A percentile compares a stretch with the other conserved stretches of the same genome.
Conservation (phyloP, 2,113 vertebrate species). For the Eudyptes chrysolophus region DNA sequence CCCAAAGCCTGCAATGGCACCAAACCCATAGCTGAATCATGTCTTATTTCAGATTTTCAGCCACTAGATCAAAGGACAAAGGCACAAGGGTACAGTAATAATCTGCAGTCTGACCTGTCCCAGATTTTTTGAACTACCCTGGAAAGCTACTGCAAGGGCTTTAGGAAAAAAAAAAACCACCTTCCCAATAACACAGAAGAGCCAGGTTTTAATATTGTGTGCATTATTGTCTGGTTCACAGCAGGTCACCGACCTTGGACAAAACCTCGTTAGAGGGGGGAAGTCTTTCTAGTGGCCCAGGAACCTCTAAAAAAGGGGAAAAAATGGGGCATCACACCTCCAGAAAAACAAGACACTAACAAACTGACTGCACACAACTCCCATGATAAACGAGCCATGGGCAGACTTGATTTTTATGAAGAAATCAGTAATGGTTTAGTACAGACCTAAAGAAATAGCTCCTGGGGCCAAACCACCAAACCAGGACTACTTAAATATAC, state of each 20-base stretch:
- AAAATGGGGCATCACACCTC: not conserved
- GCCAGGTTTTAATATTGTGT: not conserved
- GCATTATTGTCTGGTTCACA: not conserved
- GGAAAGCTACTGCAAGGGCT: not conserved
- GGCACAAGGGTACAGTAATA: not conserved
- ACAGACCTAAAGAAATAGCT: not conserved
- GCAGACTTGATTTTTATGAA: not conserved
- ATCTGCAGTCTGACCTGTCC: not conserved
- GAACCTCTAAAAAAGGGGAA: not conserved
- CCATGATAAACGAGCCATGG: fast-evolving
- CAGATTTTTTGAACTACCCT: not conserved
- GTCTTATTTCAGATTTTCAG: not conserved
- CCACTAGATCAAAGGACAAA: not conserved
- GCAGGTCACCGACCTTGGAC: not conserved
- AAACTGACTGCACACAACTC: not conserved
- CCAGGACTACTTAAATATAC: not conserved
- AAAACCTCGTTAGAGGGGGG: not conserved
- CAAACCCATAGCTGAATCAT: not conserved
- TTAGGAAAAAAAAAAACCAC: not conserved
- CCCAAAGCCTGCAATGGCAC: not conserved
- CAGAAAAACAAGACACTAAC: not conserved
- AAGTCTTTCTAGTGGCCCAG: not conserved
- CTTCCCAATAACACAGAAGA: not conserved
- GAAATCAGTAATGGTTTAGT: not conserved
- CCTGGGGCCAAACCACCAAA: not conserved